Conservation (phyloP, 2,888 invertebrate genomes). For the Piscicola geometra region DNA sequence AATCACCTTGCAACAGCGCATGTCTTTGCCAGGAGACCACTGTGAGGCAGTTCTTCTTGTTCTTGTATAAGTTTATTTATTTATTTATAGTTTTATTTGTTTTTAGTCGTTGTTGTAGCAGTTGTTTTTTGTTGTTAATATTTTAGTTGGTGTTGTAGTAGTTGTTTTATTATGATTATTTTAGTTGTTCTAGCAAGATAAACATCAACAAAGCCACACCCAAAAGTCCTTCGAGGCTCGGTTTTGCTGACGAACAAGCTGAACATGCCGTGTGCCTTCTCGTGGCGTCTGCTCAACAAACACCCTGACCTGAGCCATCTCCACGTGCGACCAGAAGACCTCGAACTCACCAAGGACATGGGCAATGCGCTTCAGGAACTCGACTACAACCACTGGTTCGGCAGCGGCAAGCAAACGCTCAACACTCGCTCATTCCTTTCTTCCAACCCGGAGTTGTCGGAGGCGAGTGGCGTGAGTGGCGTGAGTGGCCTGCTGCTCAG, state of each 20-base stretch:
- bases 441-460: no score
- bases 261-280: neutral
- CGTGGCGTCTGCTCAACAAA: neutral
- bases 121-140: no score
- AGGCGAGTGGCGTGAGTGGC: neutral
- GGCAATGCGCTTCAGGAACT: neutral
- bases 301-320: neutral
- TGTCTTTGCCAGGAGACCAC: conserved; percentile 21
- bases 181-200: no score
- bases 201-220: no score
- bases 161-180: no score
- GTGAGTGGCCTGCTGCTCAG: neutral
- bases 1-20: neutral
- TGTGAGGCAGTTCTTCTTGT: neutral
- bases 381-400: neutral
- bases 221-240: neutral
- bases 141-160: no score
- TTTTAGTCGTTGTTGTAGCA: no score
- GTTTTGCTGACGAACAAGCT: neutral
- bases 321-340: neutral
- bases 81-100: no score
- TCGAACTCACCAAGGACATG: neutral
- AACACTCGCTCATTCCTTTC: neutral
- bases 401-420: neutral
- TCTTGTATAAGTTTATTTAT: no score